Percentiles rank a stretch among this genome's conserved stretches.
These are phyloP conservation scores for Ligdia adustata DNA, from an alignment of 2,888 invertebrate genomes.

Conservation along the genomic window DNA sequence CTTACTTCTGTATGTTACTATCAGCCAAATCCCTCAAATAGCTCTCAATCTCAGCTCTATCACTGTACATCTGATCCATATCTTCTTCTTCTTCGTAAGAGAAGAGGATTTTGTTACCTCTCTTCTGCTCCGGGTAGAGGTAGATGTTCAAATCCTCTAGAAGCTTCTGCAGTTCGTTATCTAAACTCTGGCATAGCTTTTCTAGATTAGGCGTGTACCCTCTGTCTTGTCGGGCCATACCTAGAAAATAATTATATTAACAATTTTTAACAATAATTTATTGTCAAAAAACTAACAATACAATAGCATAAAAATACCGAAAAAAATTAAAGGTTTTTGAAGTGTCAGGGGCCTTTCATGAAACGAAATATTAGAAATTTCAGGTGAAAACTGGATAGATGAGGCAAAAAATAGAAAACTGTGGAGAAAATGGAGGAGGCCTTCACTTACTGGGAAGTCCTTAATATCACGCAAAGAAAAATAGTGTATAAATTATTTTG, in stretches of 20 bases:
- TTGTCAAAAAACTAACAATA: no score
- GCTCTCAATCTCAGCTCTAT: constrained; percentile 76
- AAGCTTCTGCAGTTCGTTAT: constrained; percentile 85
- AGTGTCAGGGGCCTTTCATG: no score
- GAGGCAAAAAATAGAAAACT: no score
- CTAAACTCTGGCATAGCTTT: constrained; percentile 86
- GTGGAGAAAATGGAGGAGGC: no score
- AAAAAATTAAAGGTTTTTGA: no score
- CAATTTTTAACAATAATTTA: no score
- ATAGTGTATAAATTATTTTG: no score
- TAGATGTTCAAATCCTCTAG: constrained; percentile 88
- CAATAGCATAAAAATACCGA: no score
- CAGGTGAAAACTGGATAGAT: no score
- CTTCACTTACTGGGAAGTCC: no score
- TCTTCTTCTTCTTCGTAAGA: constrained; percentile 70
- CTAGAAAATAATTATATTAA: constrained; percentile 44
- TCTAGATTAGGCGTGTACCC: constrained; percentile 91
- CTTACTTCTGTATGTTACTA: constrained; percentile 74
- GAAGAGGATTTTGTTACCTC: constrained; percentile 53
- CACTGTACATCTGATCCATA: constrained; percentile 66
- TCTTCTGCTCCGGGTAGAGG: constrained; percentile 82
- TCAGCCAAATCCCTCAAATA: constrained; percentile 80
- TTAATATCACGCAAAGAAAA: no score
- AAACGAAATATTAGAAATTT: no score
- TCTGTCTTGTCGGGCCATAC: constrained; percentile 90